A percentile compares a stretch with the other conserved stretches of the same genome.
These are phyloP conservation scores for Pachliopta kotzebuea DNA, from an alignment of 2,888 invertebrate genomes.

Conservation along the genomic window DNA sequence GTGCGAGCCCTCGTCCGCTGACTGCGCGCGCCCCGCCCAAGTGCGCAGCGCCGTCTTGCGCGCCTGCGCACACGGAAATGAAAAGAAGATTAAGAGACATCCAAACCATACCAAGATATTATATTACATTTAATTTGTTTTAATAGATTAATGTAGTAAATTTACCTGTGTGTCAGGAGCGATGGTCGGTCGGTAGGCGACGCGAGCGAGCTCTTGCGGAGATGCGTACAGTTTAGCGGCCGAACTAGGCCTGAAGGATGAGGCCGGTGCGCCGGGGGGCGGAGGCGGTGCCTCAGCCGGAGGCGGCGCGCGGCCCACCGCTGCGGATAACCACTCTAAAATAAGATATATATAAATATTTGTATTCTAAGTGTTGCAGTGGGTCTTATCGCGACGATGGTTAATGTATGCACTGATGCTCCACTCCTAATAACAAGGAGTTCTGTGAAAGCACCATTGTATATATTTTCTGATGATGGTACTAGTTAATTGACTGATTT, in stretches of 20 bases:
- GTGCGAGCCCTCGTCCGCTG: constrained; percentile 60
- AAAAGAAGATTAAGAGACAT: too few species aligned
- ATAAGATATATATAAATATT: background rate
- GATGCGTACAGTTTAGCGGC: constrained; percentile 88
- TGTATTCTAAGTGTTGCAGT: background rate
- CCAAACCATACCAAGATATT: too few species aligned
- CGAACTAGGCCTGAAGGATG: constrained; percentile 93
- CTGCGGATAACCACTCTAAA: constrained; percentile 31
- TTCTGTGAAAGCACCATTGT: too few species aligned
- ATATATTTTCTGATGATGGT: too few species aligned
- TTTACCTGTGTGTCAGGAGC: constrained; percentile 32
- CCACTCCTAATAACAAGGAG: too few species aligned
- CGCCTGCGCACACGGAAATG: constrained; percentile 54
- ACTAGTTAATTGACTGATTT: too few species aligned
- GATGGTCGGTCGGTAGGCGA: constrained; percentile 52
- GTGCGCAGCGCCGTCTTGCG: constrained; percentile 82
- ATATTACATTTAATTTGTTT: too few species aligned
- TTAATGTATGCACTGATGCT: too few species aligned
- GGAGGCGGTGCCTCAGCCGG: constrained; percentile 93
- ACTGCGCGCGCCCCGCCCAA: constrained; percentile 63
- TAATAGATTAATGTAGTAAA: too few species aligned
- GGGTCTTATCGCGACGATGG: background rate
- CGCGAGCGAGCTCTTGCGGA: constrained; percentile 87
- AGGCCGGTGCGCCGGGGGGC: constrained; percentile 82
- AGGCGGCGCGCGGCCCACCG: constrained; percentile 79